Percentiles rank a stretch among this genome's conserved stretches.
Evolutionary conservation across 1,140 invertebrate species (phyloP).

Genomic region (Caerostris darwini): DNA sequence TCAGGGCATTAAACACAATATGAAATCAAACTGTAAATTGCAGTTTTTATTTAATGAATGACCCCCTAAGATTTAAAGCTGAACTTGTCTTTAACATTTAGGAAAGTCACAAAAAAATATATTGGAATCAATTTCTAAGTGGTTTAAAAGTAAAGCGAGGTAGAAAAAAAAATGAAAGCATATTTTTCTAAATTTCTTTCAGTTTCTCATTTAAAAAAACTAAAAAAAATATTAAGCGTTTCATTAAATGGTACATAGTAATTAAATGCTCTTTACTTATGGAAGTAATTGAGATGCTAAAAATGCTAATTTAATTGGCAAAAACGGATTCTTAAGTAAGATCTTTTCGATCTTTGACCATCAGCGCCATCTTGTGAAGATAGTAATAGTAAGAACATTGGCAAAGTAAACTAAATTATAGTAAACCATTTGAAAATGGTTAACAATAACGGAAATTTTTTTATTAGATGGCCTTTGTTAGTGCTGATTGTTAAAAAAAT

Average conservation of each 20-base stretch:
- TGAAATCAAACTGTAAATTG: not conserved
- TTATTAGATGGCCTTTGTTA: too few relatives aligned
- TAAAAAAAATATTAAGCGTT: constrained; percentile 14
- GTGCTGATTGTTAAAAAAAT: too few relatives aligned
- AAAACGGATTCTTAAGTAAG: constrained; percentile 7
- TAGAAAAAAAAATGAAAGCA: not conserved
- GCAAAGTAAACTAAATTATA: too few relatives aligned
- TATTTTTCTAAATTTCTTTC: not conserved
- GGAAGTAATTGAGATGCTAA: constrained; percentile 49
- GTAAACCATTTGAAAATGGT: too few relatives aligned
- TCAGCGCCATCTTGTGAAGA: constrained; percentile 40
- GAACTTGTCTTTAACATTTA: not conserved
- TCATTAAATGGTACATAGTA: constrained; percentile 52
- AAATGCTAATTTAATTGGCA: constrained; percentile 56
- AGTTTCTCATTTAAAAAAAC: not conserved
- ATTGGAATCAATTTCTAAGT: not conserved
- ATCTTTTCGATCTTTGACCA: too few relatives aligned
- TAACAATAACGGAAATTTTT: too few relatives aligned
- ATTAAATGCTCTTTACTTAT: constrained; percentile 44
- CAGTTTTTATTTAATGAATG: not conserved
- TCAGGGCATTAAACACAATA: too few relatives aligned
- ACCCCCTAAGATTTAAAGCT: not conserved
- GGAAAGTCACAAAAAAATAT: not conserved
- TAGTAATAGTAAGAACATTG: too few relatives aligned
- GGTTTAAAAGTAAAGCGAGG: not conserved